Conservation (phyloP, 2,113 vertebrate genomes). For the Pantherophis guttatus region DNA sequence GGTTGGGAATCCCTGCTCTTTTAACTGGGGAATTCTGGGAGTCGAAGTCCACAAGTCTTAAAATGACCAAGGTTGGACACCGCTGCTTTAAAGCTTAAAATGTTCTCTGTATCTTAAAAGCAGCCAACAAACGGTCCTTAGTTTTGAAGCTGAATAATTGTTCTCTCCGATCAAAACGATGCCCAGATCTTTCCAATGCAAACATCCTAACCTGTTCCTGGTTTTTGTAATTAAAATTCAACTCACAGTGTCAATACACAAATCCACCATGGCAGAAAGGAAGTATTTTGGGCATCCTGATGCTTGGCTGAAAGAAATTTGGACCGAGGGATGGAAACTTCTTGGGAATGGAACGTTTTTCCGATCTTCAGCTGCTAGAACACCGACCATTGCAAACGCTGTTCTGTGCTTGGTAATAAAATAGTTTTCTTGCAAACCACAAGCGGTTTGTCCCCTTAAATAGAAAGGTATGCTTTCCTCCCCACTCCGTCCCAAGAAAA, state of each 20-base stretch:
- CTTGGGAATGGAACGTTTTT: constrained; percentile 25
- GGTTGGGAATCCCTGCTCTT: too few relatives aligned
- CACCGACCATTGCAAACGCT: not conserved
- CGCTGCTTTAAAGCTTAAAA: not conserved
- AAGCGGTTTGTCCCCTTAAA: not conserved
- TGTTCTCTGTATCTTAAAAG: not conserved
- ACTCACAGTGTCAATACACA: not conserved
- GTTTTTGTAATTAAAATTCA: not conserved
- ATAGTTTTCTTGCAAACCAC: constrained; percentile 29
- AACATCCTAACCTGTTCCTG: not conserved
- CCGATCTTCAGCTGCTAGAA: not conserved
- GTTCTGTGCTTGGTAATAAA: constrained; percentile 24
- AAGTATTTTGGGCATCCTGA: not conserved
- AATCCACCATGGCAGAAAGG: not conserved
- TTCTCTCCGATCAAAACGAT: not conserved
- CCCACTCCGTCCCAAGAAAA: not conserved
- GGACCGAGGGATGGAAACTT: not conserved
- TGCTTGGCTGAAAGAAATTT: not conserved
- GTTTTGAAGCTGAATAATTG: not conserved
- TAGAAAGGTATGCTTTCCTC: not conserved
- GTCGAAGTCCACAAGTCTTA: not conserved
- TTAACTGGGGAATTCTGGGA: not conserved
- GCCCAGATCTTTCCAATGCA: not conserved
- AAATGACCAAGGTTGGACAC: not conserved
- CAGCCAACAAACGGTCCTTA: not conserved